Conservation (phyloP, 2,113 vertebrate species). For the Psittacara wagleri region DNA sequence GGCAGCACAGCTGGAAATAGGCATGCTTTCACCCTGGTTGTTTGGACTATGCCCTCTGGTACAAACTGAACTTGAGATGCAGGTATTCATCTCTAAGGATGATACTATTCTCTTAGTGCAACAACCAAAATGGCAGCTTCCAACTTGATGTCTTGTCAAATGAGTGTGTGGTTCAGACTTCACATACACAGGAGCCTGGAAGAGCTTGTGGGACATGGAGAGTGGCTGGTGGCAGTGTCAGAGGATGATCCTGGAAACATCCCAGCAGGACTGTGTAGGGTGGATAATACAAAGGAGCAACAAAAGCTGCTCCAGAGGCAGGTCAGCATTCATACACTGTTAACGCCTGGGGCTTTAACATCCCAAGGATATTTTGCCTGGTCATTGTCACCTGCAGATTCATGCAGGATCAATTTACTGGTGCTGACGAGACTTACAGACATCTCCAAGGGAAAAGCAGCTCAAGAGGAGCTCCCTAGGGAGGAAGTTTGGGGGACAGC, state of each 20-base stretch:
- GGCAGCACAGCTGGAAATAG: background rate
- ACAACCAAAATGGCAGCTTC: background rate
- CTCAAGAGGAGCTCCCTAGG: background rate
- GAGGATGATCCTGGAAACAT: background rate
- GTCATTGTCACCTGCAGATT: background rate
- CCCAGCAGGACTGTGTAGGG: background rate
- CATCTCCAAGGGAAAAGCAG: background rate
- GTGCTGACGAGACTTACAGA: rapidly evolving
- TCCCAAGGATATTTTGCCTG: background rate
- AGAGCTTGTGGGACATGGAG: background rate
- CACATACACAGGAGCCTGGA: background rate
- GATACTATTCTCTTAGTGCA: background rate
- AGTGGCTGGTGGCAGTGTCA: background rate
- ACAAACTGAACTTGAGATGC: background rate
- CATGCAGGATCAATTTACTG: background rate
- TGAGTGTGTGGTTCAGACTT: background rate
- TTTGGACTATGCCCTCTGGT: background rate
- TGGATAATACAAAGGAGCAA: background rate
- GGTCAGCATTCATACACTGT: rapidly evolving
- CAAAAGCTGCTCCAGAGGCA: background rate
- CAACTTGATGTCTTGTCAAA: background rate
- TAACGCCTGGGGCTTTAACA: background rate
- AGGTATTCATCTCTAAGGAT: background rate
- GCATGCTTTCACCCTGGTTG: background rate
- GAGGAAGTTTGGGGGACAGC: background rate